Evolutionary conservation across 2,888 invertebrate species (phyloP).

Genomic region (Ennomos erosarius): DNA sequence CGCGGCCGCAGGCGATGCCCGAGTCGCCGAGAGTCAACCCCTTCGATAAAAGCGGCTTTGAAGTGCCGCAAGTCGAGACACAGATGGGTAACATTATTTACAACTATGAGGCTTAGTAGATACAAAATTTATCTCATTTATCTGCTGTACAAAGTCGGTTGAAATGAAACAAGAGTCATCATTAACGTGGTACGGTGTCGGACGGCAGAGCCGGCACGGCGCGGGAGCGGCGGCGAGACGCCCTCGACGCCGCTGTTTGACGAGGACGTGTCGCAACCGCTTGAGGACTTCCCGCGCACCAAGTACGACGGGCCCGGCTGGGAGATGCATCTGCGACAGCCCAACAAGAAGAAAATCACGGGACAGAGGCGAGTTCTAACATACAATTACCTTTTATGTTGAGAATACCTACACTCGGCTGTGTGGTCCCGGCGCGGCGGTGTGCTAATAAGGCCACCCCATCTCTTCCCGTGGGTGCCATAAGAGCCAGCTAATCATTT

Average conservation of each 20-base stretch:
- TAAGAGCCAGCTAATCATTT: too few species aligned
- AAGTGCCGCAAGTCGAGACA: constrained; percentile 57
- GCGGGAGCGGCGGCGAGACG: constrained; percentile 85
- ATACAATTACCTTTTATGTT: too few species aligned
- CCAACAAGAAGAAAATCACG: constrained; percentile 98
- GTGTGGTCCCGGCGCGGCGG: too few species aligned
- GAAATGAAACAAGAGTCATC: too few species aligned
- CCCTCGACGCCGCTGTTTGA: constrained; percentile 97
- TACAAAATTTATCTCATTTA: too few species aligned
- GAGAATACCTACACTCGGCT: too few species aligned
- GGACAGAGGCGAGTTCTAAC: constrained; percentile 87
- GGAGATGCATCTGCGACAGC: constrained; percentile 98
- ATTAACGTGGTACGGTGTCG: too few species aligned
- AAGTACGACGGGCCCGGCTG: constrained; percentile 93
- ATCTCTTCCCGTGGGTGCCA: too few species aligned
- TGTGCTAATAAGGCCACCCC: too few species aligned
- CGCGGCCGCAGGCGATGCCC: constrained; percentile 82
- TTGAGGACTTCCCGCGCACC: constrained; percentile 95
- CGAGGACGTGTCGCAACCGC: constrained; percentile 95
- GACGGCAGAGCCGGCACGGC: too few species aligned
- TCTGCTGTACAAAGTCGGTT: too few species aligned
- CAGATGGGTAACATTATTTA: constrained; percentile 40
- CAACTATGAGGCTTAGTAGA: too few species aligned
- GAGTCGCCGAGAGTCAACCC: constrained; percentile 91
- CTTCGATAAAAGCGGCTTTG: constrained; percentile 87